Evolutionary conservation across 2,113 vertebrate genomes (phyloP).

Genomic region (Chascanopsetta lugubris): DNA sequence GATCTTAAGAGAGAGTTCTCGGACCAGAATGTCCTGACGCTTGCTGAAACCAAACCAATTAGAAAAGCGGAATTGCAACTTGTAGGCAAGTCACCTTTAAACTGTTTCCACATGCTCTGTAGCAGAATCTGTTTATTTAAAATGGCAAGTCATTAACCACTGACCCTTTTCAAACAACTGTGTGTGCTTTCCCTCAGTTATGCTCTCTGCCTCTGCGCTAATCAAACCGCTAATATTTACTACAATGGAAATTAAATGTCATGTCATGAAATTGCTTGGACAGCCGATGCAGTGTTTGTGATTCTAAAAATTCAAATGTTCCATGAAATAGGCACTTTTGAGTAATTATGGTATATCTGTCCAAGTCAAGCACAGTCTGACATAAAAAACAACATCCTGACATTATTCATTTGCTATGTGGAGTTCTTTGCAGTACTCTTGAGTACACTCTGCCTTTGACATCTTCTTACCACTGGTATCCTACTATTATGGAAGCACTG

Average conservation of each 20-base stretch:
- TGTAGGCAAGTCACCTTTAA: background rate
- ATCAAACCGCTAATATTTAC: background rate
- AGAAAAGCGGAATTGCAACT: background rate
- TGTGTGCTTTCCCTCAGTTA: background rate
- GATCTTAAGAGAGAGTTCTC: background rate
- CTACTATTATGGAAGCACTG: background rate
- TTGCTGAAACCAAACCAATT: background rate
- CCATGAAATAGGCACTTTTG: too few relatives aligned
- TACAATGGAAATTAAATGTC: slow-evolving; percentile 7
- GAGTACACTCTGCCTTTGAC: background rate
- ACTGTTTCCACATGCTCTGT: background rate
- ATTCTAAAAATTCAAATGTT: background rate
- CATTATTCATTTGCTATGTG: background rate
- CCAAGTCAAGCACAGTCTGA: background rate
- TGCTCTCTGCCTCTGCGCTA: background rate
- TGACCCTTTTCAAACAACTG: background rate
- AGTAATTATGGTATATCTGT: background rate
- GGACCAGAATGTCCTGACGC: background rate
- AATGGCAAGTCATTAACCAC: slow-evolving; percentile 25
- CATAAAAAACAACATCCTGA: background rate
- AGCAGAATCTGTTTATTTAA: background rate
- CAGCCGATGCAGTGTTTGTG: background rate
- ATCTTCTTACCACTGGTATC: background rate
- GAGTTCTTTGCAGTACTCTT: background rate
- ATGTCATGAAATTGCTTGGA: background rate